Evolutionary conservation across 1,140 invertebrate species (phyloP).

Genomic region (Bombus pyrosoma): DNA sequence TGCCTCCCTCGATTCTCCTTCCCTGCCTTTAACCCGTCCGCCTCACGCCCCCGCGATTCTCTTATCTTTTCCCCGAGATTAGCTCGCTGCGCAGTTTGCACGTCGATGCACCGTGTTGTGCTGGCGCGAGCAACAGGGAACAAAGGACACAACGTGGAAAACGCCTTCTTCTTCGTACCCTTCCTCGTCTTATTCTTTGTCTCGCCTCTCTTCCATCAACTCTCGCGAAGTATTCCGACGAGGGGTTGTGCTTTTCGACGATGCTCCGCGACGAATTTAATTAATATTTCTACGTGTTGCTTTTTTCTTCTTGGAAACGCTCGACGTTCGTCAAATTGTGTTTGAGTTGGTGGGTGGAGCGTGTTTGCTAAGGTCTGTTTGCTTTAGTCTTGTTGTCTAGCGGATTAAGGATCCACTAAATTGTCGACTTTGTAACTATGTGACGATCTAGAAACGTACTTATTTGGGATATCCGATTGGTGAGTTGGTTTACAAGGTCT

Average conservation of each 20-base stretch:
- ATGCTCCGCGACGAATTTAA: not conserved
- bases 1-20: not conserved
- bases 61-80: slow-evolving; percentile 32
- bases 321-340: not conserved
- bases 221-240: not conserved
- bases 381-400: no score
- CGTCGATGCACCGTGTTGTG: slow-evolving; percentile 17
- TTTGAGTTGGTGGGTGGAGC: no score
- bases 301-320: not conserved
- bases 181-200: not conserved
- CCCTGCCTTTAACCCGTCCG: not conserved
- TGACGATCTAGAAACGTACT: no score
- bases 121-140: slow-evolving; percentile 10
- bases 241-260: not conserved
- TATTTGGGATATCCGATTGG: no score
- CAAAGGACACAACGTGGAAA: slow-evolving; percentile 16
- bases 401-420: no score
- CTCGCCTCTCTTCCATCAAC: not conserved
- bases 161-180: not conserved
- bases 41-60: slow-evolving; percentile 16
- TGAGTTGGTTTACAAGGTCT: no score
- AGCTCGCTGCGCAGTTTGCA: slow-evolving; percentile 27
- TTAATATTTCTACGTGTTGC: no score
- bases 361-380: no score
- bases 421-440: no score